Conservation (phyloP, 2,888 invertebrate species). For the Criorhina ranunculi region DNA sequence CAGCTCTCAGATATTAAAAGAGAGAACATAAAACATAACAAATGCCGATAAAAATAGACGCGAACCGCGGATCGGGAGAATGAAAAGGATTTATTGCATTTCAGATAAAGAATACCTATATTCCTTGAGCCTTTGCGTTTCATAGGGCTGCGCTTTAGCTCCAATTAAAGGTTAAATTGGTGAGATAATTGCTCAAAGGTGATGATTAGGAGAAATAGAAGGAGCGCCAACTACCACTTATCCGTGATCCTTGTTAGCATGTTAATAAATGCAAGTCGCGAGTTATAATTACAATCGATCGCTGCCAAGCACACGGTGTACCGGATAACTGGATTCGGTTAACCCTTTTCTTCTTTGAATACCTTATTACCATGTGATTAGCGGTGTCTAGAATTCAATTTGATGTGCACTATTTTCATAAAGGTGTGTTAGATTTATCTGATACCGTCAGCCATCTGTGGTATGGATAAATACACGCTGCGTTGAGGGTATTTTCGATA, state of each 20-base stretch:
- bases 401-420: constrained; percentile 19
- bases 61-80: constrained; percentile 27
- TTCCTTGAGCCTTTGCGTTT: constrained; percentile 22
- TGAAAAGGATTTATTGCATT: constrained; percentile 64
- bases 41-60: constrained; percentile 45
- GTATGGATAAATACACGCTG: background rate
- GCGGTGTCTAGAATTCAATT: constrained; percentile 29
- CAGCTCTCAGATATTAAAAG: background rate
- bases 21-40: background rate
- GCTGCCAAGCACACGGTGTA: constrained; percentile 2
- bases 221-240: constrained; percentile 57
- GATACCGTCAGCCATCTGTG: constrained; percentile 14
- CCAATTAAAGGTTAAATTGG: constrained; percentile 67
- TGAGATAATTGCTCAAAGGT: constrained; percentile 69
- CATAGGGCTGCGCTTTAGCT: constrained; percentile 33
- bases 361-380: constrained; percentile 43
- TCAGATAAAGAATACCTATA: constrained; percentile 51
- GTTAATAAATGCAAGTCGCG: constrained; percentile 67
- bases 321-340: constrained; percentile 8
- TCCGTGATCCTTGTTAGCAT: constrained; percentile 69
- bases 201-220: constrained; percentile 65
- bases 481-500: background rate
- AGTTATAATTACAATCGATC: constrained; percentile 60
- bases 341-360: constrained; percentile 32
- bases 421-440: constrained; percentile 7